A percentile compares a stretch with the other conserved stretches of the same genome.
Evolutionary conservation across 1,140 invertebrate genomes (phyloP).

Genomic region (Psilanteris sp.): DNA sequence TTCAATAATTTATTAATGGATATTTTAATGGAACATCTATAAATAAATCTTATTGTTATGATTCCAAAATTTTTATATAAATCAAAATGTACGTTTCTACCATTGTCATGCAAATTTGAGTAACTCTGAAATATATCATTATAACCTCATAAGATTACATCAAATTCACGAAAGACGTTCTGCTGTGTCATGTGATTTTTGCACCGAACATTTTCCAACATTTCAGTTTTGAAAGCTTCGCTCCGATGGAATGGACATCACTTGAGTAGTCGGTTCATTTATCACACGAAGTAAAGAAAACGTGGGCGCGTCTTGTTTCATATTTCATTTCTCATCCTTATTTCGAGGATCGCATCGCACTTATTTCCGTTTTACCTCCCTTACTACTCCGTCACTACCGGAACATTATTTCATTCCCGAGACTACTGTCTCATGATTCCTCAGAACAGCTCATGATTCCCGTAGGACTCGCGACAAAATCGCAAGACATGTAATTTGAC

Average conservation of each 20-base stretch:
- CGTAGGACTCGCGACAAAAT: conserved; percentile 41
- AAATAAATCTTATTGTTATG: no score
- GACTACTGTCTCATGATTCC: no score
- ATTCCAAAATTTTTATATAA: no score
- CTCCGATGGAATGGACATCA: conserved; percentile 43
- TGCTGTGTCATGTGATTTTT: conserved; percentile 43
- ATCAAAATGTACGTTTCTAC: no score
- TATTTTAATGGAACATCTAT: no score
- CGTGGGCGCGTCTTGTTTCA: conserved; percentile 55
- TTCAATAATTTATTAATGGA: no score
- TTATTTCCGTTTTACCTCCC: conserved; percentile 29
- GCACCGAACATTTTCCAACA: conserved; percentile 26
- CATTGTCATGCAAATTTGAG: no score
- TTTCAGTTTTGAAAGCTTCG: conserved; percentile 52
- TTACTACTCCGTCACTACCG: conserved; percentile 12
- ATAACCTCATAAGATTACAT: conserved; percentile 13
- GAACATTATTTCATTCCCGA: conserved; percentile 49
- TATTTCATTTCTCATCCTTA: conserved; percentile 58
- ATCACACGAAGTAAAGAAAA: conserved; percentile 53
- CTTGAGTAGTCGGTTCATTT: conserved; percentile 55
- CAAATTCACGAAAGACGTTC: conserved; percentile 19
- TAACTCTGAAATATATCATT: no score
- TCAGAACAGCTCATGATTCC: conserved; percentile 38
- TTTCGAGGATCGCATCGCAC: conserved; percentile 28
- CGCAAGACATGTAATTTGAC: conserved; percentile 46